Percentiles rank a stretch among this genome's conserved stretches.
These are phyloP conservation scores for Drosophila sproati DNA, from an alignment of 1,140 invertebrate genomes.

Conservation along the genomic window DNA sequence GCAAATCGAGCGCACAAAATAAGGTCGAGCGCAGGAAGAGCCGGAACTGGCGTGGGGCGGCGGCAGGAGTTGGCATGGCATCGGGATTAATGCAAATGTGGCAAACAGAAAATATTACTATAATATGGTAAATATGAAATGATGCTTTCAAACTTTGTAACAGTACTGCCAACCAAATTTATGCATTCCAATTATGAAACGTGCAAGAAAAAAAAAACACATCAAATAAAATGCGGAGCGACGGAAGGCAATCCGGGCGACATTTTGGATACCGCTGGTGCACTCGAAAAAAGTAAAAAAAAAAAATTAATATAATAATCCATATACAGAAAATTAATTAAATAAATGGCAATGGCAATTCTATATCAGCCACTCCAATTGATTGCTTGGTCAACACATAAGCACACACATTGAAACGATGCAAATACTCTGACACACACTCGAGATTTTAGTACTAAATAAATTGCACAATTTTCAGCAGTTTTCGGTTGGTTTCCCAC, in stretches of 20 bases:
- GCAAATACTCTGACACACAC: slow-evolving; percentile 8
- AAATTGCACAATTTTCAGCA: slow-evolving; percentile 31
- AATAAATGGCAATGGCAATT: slow-evolving; percentile 41
- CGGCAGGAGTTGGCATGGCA: slow-evolving; percentile 19
- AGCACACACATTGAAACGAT: slow-evolving; percentile 1
- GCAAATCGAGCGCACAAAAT: slow-evolving; percentile 70
- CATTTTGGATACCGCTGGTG: slow-evolving; percentile 38
- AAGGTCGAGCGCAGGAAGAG: slow-evolving; percentile 15
- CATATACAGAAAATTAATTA: slow-evolving; percentile 66
- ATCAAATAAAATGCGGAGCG: slow-evolving; percentile 44
- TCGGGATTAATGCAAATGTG: slow-evolving; percentile 76
- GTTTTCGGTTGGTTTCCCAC: slow-evolving; percentile 1
- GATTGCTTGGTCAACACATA: slow-evolving; percentile 3
- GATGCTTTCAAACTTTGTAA: slow-evolving; percentile 49
- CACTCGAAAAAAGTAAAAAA: slow-evolving; percentile 52
- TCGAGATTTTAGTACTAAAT: slow-evolving; percentile 18
- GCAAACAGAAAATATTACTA: slow-evolving; percentile 75
- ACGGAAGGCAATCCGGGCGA: slow-evolving; percentile 35
- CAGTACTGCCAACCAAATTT: slow-evolving; percentile 63
- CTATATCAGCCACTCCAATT: slow-evolving; percentile 2
- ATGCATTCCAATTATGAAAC: slow-evolving; percentile 79
- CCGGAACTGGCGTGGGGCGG: neutral
- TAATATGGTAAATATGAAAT: slow-evolving; percentile 77
- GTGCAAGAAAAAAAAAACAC: slow-evolving; percentile 54
- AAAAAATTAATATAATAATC: slow-evolving; percentile 35